These are phyloP conservation scores for Abramis brama DNA, from an alignment of 2,113 vertebrate species.

Conservation along the genomic window DNA sequence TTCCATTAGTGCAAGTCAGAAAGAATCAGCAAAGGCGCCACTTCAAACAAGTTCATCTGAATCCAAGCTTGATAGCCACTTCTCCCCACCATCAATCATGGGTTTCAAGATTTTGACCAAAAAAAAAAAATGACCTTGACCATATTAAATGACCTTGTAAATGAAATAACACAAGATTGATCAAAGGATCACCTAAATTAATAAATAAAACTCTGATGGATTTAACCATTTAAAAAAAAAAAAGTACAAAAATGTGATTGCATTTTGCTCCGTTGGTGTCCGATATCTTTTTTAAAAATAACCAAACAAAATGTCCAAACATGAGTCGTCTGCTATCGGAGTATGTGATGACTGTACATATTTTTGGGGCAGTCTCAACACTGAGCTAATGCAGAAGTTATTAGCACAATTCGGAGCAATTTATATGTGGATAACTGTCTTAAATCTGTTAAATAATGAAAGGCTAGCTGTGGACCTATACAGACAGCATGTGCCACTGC, in stretches of 20 bases:
- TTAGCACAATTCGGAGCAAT: too few species aligned
- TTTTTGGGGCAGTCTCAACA: not conserved
- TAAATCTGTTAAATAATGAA: not conserved
- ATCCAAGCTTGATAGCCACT: conserved; percentile 52
- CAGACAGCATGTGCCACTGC: not conserved
- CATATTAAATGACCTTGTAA: not conserved
- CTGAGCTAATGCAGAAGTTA: not conserved
- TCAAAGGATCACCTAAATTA: not conserved
- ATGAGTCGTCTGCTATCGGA: not conserved
- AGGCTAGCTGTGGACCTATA: not conserved
- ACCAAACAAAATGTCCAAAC: too few species aligned
- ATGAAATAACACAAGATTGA: not conserved
- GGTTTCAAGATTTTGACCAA: conserved; percentile 30
- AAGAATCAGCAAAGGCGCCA: conserved; percentile 71
- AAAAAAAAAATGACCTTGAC: too few species aligned
- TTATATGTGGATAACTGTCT: not conserved
- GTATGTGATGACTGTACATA: not conserved
- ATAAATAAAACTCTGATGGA: not conserved
- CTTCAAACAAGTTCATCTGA: conserved; percentile 67
- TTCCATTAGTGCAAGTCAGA: conserved; percentile 75
- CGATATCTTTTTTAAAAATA: too few species aligned
- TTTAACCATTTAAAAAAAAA: not conserved
- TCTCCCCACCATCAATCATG: conserved; percentile 58
- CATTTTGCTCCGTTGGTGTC: not conserved
- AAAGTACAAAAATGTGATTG: not conserved